phyloP scores from a whole-genome alignment of 1,140 invertebrate species.

The Caenorhabditis remanei region DNA sequence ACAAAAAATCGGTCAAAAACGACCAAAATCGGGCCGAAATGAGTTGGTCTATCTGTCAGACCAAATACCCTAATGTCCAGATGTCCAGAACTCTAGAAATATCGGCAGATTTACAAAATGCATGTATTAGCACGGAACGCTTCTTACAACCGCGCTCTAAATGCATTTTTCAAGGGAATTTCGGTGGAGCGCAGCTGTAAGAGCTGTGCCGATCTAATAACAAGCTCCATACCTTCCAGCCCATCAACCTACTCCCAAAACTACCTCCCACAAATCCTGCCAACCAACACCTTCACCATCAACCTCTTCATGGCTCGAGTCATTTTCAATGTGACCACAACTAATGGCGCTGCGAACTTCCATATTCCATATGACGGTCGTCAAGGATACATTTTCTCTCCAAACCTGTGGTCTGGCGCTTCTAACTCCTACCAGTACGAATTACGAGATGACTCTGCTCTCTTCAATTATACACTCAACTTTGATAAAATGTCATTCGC shows the following conservation, averaged over 20 bases:
- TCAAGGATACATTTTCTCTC: slow-evolving; percentile 23
- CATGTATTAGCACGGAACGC: too few species aligned
- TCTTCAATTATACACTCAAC: neutral
- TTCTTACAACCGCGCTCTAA: too few species aligned
- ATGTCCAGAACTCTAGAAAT: too few species aligned
- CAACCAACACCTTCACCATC: neutral
- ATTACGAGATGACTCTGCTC: neutral
- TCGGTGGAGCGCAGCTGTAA: too few species aligned
- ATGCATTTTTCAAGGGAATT: too few species aligned
- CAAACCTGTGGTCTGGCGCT: neutral
- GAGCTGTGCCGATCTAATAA: too few species aligned
- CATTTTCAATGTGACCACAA: neutral
- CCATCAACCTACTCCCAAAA: neutral
- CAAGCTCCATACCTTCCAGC: neutral
- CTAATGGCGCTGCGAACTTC: neutral
- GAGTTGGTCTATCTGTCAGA: too few species aligned
- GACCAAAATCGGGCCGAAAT: too few species aligned
- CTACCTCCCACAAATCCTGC: slow-evolving; percentile 14
- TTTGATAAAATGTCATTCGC: neutral
- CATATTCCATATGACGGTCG: neutral
- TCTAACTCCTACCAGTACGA: slow-evolving; percentile 13
- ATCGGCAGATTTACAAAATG: too few species aligned
- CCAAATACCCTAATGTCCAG: too few species aligned
- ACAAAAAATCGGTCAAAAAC: too few species aligned
- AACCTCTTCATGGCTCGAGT: neutral